Evolutionary conservation across 2,797 vertebrate genomes (phyloP).

Genomic region (Dicrostonyx torquatus): DNA sequence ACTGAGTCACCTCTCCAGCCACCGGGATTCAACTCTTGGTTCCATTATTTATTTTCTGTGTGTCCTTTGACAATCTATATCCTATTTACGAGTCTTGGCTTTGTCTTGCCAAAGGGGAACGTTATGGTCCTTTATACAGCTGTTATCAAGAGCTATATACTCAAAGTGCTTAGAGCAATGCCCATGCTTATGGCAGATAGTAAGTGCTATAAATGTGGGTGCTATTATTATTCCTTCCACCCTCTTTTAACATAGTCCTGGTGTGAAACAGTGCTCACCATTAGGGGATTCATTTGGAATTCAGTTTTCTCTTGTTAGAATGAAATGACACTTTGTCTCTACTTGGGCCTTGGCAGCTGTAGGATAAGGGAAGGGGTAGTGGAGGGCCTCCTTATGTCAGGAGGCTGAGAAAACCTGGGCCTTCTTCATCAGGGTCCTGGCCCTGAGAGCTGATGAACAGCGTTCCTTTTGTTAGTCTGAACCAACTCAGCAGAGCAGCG

Average conservation of each 20-base stretch:
- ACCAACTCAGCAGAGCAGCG: neutral
- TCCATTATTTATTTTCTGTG: neutral
- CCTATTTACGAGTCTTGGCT: neutral
- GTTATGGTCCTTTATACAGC: neutral
- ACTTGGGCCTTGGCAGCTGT: neutral
- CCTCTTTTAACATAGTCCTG: neutral
- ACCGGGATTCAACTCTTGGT: neutral
- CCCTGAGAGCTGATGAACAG: neutral
- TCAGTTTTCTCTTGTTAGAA: neutral
- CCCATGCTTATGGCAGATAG: too few species aligned
- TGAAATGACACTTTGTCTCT: neutral
- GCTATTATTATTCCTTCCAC: neutral
- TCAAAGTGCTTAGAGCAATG: neutral
- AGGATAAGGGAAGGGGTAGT: neutral
- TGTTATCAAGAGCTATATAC: neutral
- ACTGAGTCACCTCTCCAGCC: neutral
- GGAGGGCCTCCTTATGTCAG: neutral
- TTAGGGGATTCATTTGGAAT: neutral
- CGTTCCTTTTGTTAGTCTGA: neutral
- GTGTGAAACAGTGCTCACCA: neutral
- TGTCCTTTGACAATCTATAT: neutral
- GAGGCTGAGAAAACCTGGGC: neutral
- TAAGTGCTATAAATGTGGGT: neutral
- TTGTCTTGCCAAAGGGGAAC: slow-evolving; percentile 1
- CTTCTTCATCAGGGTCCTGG: neutral